Base-by-base conservation (phyloP, 2,113 vertebrate species). In the Bufo bufo region DNA sequence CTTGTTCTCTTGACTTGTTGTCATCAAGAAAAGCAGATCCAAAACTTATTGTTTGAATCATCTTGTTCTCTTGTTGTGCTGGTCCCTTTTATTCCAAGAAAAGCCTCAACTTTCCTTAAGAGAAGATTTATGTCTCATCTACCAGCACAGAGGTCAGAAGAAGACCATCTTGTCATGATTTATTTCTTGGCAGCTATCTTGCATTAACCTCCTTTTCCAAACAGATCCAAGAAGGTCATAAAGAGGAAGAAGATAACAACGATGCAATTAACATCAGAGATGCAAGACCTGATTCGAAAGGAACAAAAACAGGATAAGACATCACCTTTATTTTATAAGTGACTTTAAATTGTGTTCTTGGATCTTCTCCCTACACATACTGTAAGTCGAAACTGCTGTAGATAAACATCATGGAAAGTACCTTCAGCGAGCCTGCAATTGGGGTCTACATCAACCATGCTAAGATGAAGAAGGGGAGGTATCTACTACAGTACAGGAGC, bases 151-250 rank as follows among this genome's bases (percentile, higher is more conserved):
- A 85, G 85, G 85, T 86, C 85, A 86, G n/a, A 77, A 23, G 56
- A 86, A 78, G 85, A 86, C 85, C 74, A 86, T 43, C 74, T 77
- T 86, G 85, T 65, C 74, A 65, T 77, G 85, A 86, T 86, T 86
- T 86, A 86, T 86, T 77, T 63, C 75, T 77, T 86, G 85, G 74
- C 74, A 86, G 33, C 45, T 49, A 50, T 63, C 78, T 81, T 16
- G 33, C 58, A 66, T 63, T 66, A 66, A 82, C 47, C 59, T 77
- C 33, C 74, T 20, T 85, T 14, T 59, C 56, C n/a, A 13, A 77
- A 19, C 58, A 19, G 74, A 75, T 17, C 45, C 52, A 66, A 66
- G 61, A 66, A n/a, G 61, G 58, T 65, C 20, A 50, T 65, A 82
- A 65, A 82, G 47, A 23, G 33, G 17, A 4, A 23, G 45, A 66